phyloP scores from a whole-genome alignment of 2,113 vertebrate genomes.

The Cochlearius cochlearius region DNA sequence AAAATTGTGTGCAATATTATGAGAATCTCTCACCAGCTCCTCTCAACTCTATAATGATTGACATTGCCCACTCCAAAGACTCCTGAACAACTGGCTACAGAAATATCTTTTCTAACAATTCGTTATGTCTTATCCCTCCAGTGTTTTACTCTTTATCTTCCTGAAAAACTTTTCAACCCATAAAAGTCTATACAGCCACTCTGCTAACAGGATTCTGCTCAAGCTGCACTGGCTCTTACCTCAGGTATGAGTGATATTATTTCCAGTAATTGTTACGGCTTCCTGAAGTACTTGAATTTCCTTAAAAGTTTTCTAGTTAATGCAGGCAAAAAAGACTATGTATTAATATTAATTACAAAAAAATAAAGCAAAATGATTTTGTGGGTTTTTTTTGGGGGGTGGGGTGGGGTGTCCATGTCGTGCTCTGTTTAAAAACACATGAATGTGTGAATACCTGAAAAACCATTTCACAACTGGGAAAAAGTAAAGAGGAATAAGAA shows the following conservation, averaged over 20 bases:
- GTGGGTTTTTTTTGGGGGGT: background rate
- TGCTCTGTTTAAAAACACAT: background rate
- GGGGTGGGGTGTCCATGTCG: background rate
- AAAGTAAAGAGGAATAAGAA: background rate
- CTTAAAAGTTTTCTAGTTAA: background rate
- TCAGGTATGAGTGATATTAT: background rate
- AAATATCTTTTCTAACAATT: background rate
- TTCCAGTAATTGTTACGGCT: background rate
- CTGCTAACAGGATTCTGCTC: background rate
- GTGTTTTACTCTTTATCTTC: background rate
- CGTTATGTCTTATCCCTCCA: background rate
- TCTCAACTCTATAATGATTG: background rate
- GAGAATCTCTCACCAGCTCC: background rate
- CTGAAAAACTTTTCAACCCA: background rate
- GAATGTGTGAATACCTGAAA: background rate
- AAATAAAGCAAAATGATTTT: background rate
- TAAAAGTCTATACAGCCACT: background rate
- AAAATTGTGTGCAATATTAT: background rate
- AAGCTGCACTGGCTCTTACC: background rate
- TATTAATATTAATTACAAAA: background rate
- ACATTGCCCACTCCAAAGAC: background rate
- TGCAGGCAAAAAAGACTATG: background rate
- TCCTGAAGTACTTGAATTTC: background rate
- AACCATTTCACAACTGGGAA: background rate
- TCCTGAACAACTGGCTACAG: background rate